Base-by-base conservation (phyloP, 2,797 vertebrate genomes). In the Bradypodion pumilum region DNA sequence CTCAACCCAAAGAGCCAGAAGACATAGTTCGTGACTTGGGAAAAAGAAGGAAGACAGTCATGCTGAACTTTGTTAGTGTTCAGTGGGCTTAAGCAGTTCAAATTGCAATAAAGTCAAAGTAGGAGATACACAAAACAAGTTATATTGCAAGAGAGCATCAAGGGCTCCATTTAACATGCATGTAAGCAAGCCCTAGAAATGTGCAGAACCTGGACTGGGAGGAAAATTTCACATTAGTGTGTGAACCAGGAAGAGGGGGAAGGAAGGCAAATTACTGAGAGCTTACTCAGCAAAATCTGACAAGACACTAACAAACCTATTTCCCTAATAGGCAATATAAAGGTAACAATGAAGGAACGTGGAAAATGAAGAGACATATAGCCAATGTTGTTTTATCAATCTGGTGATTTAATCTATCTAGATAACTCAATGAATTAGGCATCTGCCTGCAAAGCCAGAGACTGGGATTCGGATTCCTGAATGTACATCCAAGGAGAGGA, bases 151-250 rank as follows among this genome's bases (percentile, higher is more conserved):
- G 69, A 91, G 83, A 78, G 85, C 25, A 0, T 35, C 27, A 76
- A 80, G 70, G 85, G 86, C 90, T 94, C 89, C 2, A 90, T 86
- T 85, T 79, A 77, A 0, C 40, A 90, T 87, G 92, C 91, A 89
- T 90, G 91, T 87, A 85, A 77, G 59, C 0, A 4, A 73, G 75
- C 84, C 65, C 80, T 25, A 29, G 44, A 80, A 92, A 91, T 25
- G 62, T 86, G 90, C 82, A 87, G 90, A 81, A 0, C 79, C 84
- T 73, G 35, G 72, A 16, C 42, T 1, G 4, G 35, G 68, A 25
- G 60, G 44, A 74, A 65, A 66, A 74, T 42, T 3, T 66, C 32
- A 3, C 5, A 23, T 52, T 37, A 37, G 23, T 7, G 2, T 52
- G 63, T 2, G 12, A 27, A 74, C 13, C 1, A 2, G 35, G n/a